A percentile compares a stretch with the other conserved stretches of the same genome.
phyloP scores from a whole-genome alignment of 53 echinoderm and acorn worm species.

The Echinarachnius parma region DNA sequence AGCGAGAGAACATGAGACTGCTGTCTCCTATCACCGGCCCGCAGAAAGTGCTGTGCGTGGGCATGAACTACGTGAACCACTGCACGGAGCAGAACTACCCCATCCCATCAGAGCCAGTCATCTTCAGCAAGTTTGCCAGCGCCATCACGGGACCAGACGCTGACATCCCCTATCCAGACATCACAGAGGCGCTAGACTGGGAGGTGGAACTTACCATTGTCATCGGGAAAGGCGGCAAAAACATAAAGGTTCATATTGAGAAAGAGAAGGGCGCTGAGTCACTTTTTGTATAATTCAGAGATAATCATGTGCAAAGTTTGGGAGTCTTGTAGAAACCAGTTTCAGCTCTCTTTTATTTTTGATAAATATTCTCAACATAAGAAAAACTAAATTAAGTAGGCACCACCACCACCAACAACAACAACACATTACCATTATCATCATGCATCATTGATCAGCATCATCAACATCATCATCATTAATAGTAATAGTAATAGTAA shows the following conservation, averaged over 20 bases:
- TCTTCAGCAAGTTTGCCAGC: conserved; percentile 95
- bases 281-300: no score
- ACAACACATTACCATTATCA: no score
- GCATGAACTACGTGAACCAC: conserved; percentile 88
- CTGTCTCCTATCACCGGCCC: conserved; percentile 72
- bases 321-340: no score
- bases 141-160: conserved; percentile 75
- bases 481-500: no score
- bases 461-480: no score
- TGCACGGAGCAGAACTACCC: conserved; percentile 88
- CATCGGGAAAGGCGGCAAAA: conserved; percentile 93
- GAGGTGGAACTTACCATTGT: conserved; percentile 90
- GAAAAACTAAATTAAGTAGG: no score
- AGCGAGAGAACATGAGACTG: conserved; percentile 49
- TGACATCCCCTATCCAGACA: conserved; percentile 80
- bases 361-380: no score
- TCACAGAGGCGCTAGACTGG: conserved; percentile 83
- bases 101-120: conserved; percentile 81
- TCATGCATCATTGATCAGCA: no score
- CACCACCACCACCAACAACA: no score
- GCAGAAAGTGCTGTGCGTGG: conserved; percentile 85
- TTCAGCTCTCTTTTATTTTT: no score
- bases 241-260: conserved; percentile 66
- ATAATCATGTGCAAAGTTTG: no score
- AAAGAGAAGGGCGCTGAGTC: no score